Percentiles rank a stretch among this genome's conserved stretches.
Evolutionary conservation across 2,113 vertebrate genomes (phyloP).

Genomic region (Sceloporus tristichus): DNA sequence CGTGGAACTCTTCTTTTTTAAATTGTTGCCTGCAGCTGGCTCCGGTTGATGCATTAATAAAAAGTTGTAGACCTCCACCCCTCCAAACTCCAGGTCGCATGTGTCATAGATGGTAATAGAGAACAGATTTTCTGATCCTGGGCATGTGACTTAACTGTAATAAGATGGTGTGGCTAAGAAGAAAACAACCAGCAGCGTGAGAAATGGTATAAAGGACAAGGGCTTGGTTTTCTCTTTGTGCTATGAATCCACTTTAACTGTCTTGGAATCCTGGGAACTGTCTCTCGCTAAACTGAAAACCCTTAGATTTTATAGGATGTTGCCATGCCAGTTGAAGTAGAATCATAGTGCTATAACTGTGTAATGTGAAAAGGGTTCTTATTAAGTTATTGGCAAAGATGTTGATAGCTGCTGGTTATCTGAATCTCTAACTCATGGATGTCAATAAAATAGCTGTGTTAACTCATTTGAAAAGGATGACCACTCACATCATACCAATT

Average conservation of each 20-base stretch:
- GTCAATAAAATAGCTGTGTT: neutral
- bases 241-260: too few relatives aligned
- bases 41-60: neutral
- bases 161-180: neutral
- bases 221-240: neutral
- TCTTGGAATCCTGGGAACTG: too few relatives aligned
- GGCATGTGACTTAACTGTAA: neutral
- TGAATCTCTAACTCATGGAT: neutral
- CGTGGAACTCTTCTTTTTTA: slow-evolving; percentile 3
- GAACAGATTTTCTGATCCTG: slow-evolving; percentile 11
- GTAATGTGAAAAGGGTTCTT: too few relatives aligned
- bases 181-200: neutral
- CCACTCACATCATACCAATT: neutral
- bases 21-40: neutral
- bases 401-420: neutral
- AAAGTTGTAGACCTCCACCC: neutral
- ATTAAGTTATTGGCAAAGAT: neutral
- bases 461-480: slow-evolving; percentile 3
- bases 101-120: slow-evolving; percentile 15
- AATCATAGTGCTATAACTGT: too few relatives aligned
- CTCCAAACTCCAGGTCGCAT: neutral
- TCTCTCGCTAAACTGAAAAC: too few relatives aligned
- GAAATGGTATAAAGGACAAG: neutral
- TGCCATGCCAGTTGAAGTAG: too few relatives aligned
- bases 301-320: too few relatives aligned